These are phyloP conservation scores for Panagrolaimus sp. DNA, from an alignment of 1,140 invertebrate species.

Conservation along the genomic window DNA sequence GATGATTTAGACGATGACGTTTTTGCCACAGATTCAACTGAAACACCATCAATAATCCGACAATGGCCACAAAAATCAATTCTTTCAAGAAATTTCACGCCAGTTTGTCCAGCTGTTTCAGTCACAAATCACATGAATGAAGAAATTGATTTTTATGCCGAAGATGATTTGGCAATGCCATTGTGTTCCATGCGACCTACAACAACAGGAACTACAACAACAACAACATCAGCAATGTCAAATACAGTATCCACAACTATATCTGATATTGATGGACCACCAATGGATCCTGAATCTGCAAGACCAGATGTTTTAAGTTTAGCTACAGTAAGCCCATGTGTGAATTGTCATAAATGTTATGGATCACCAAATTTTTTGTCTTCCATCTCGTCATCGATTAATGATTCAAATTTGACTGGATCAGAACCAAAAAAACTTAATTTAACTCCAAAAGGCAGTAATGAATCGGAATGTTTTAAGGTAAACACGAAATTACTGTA, in stretches of 20 bases:
- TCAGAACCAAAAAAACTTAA: constrained; percentile 6
- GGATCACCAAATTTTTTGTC: constrained; percentile 2
- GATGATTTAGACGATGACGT: constrained; percentile 30
- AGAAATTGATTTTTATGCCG: constrained; percentile 18
- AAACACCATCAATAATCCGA: constrained; percentile 1
- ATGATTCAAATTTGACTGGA: not conserved
- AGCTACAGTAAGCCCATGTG: not conserved
- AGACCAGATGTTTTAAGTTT: not conserved
- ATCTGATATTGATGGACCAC: not conserved
- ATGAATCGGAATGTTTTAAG: constrained; percentile 1
- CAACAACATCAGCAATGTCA: too few relatives aligned
- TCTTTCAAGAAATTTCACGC: not conserved
- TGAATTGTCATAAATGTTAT: constrained; percentile 13
- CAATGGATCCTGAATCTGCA: not conserved
- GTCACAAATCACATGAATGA: constrained; percentile 8
- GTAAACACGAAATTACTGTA: not conserved
- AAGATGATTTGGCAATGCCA: constrained; percentile 15
- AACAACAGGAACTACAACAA: not conserved
- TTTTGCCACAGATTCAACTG: constrained; percentile 17
- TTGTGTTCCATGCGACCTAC: not conserved
- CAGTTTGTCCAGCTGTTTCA: constrained; percentile 2
- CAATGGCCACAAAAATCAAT: constrained; percentile 11
- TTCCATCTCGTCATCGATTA: not conserved
- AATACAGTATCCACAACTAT: too few relatives aligned
- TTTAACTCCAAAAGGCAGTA: constrained; percentile 1